Evolutionary conservation across 2,888 invertebrate genomes (phyloP), one percentile per base, ranked within the genome.

Genomic region (Antheraea yamamai): DNA sequence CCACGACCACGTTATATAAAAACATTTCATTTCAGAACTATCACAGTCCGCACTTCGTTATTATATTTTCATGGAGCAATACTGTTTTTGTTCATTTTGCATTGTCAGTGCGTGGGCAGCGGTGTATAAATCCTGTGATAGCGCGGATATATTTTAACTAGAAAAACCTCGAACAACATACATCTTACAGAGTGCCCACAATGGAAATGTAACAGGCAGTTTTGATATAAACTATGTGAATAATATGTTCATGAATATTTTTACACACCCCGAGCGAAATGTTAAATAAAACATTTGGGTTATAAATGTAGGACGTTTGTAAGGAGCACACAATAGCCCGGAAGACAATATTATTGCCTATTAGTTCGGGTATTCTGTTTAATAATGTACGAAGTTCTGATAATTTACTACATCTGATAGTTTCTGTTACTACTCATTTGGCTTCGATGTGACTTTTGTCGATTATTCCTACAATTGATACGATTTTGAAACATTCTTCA

Each of bases 111-210:
- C 88, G 85, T 84, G 85, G 82, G 83, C 92, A 91, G 87, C 89
- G 87, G 89, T 89, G 93, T 92, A 89, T 90, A 87, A 91, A 91
- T 93, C 92, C 93, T 87, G 89, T 86, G 92, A 93, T 92, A 91
- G 85, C 84, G 86, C 79, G 79, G 86, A 87, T 90, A 90, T 90
- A 89, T 89, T 90, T 92, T 88, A 87, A 91, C 83, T 89, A 89
- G 88, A 86, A 87, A 83, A 85, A 85, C 85, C 81, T 83, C 83
- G 82, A 83, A 83, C 79, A 79, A 80, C 77, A 76, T 82, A 85
- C 47, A 47, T 47, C 83, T 80, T 79, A 30, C 30, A 66, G 82
- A 80, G 83, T 83, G 83, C 74, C 76, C 52, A 78, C 72, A 73
- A 74, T 18, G 77, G 78, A 80, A 76, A 74, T 77, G 75, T 77